Evolutionary conservation across 2,888 invertebrate species (phyloP), one percentile per base, ranked within the genome.

Genomic region (Ernsta delagoae): DNA sequence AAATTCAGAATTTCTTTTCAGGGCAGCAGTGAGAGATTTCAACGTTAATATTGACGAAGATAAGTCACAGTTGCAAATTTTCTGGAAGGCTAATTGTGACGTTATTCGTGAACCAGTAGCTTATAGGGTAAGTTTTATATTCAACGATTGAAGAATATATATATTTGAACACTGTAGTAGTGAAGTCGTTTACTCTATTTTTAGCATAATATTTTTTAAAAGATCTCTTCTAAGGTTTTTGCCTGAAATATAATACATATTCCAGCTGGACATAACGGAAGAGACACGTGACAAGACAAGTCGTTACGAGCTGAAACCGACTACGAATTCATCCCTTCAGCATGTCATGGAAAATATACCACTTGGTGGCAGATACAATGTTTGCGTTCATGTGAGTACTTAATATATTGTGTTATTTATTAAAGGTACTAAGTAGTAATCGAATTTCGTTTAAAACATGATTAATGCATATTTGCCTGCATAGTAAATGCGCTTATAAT

Each of bases 41-140:
- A 87, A 84, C 12, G 95, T 95, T 5, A 81, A 79, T 1, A 88
- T 82, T 63, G 77, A 85, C 12, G 80, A 83, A 24, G 76, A 79
- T 5, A 85, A 80, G 24, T 77, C 79, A 0, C 74, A 87, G 16
- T 94, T 97, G 88, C 88, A 90, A 34, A 94, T 97, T 0, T 86
- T 93, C 12, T 97, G 97, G 97, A 93, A 94, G 54, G 95, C 97
- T 0, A 96, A 96, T 66, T 98, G 98, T 83, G 92, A 94, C 64
- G 84, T 86, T 9, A 77, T 90, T 12, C 77, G 79, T 2, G 83
- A 85, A 66, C 83, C 88, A 1, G 83, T 90, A 45, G 93, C 94
- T 5, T 97, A 96, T 76, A 94, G 94, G 80, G 96, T 96, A 82
- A 94, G 94, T 48, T 48, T 24, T 24, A 24, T 24, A 24, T 24